Conservation (phyloP, 2,888 invertebrate genomes). For the Noctua janthina region DNA sequence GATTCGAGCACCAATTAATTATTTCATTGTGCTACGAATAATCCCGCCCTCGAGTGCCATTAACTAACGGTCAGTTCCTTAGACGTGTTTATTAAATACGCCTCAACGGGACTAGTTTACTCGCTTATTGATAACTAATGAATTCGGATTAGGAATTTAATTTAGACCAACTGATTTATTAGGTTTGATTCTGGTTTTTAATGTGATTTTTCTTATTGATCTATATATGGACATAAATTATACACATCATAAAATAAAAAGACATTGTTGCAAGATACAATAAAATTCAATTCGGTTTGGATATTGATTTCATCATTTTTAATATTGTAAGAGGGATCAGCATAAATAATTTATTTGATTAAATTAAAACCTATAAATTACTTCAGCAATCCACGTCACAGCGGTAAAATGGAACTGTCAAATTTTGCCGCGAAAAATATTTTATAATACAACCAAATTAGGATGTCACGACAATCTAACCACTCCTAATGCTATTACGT, state of each 20-base stretch:
- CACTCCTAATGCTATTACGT: slow-evolving; percentile 76
- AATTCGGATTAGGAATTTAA: slow-evolving; percentile 59
- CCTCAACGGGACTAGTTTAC: slow-evolving; percentile 79
- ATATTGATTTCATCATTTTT: slow-evolving; percentile 44
- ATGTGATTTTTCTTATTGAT: slow-evolving; percentile 39
- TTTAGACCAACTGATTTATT: slow-evolving; percentile 61
- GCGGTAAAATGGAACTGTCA: slow-evolving; percentile 62
- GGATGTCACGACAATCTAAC: slow-evolving; percentile 76
- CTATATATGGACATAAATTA: slow-evolving; percentile 39
- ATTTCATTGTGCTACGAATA: slow-evolving; percentile 86
- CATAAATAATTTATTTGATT: slow-evolving; percentile 48
- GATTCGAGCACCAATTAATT: slow-evolving; percentile 89
- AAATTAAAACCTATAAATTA: slow-evolving; percentile 60
- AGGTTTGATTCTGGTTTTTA: slow-evolving; percentile 41
- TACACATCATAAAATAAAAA: slow-evolving; percentile 39
- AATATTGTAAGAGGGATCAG: slow-evolving; percentile 28
- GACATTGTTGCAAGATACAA: slow-evolving; percentile 32
- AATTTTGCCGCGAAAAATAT: slow-evolving; percentile 61
- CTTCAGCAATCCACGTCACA: slow-evolving; percentile 56
- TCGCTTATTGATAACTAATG: slow-evolving; percentile 64
- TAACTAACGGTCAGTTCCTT: slow-evolving; percentile 89
- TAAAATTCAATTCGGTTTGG: slow-evolving; percentile 37
- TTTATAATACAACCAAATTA: slow-evolving; percentile 75
- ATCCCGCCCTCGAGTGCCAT: slow-evolving; percentile 84
- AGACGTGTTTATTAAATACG: slow-evolving; percentile 87